Evolutionary conservation across 2,888 invertebrate species (phyloP), one percentile per base, ranked within the genome.

Genomic region (Aricia artaxerxes): DNA sequence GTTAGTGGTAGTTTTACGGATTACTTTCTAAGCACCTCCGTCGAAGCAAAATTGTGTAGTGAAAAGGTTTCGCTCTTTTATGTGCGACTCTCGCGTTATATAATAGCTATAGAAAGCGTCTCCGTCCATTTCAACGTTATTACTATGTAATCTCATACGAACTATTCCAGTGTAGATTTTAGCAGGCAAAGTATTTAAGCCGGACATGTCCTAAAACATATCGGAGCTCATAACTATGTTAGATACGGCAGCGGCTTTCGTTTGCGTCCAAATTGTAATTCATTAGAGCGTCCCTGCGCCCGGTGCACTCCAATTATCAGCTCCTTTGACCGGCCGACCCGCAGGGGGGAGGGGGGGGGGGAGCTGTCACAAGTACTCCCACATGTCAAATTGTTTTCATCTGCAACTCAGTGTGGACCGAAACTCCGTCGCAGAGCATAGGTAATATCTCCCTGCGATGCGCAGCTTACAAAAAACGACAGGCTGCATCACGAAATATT

Each of bases 1-100:
- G 69, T 69, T 69, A 69, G 69, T 69, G 35, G 69, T 69, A 69
- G 69, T 69, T 69, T 69, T 69, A 69, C 69, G 35, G 69, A 69
- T 38, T 69, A 16, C 69, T 35, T 38, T 69, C 69, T 69, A 69
- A 69, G 69, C 35, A 69, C 35, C 35, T 61, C 11, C 4, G 0
- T 11, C 64, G 24, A 24, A 11, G 64, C 11, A 31, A 64, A 64
- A 64, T 64, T 11, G 31, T 64, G 31, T 31, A 31, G 31, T 64
- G 4, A 64, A 64, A 24, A 64, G 64, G 24, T 64, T 31, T 24
- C 31, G 13, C 9, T 9, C 3, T 64, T 64, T 64, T 64, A 64
- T 31, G 64, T 64, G 9, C 9, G 31, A 64, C 7, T 44, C 9
- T 1, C 44, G 4, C 7, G 38, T 38, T 38, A 38, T 38, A 38